These are phyloP conservation scores for Etheostoma nigrum DNA, from an alignment of 2,797 vertebrate genomes.

Conservation along the genomic window DNA sequence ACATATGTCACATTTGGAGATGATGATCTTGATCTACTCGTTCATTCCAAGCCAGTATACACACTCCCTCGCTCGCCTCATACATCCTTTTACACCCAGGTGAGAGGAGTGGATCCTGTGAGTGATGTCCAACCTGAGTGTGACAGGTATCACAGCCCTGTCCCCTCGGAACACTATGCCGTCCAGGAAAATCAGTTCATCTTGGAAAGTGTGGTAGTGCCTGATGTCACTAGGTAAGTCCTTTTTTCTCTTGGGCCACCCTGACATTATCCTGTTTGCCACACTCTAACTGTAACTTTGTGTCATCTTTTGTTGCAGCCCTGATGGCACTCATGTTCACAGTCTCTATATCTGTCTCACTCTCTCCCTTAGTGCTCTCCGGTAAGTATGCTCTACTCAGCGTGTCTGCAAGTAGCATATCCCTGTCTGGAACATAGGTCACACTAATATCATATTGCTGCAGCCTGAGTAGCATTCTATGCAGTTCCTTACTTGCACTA, in stretches of 20 bases:
- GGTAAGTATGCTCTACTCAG: slow-evolving; percentile 18
- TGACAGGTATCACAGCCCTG: no score
- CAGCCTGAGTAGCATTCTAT: slow-evolving; percentile 23
- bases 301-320: no score
- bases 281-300: no score
- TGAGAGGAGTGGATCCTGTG: no score
- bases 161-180: not conserved
- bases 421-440: slow-evolving; percentile 3
- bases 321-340: slow-evolving; percentile 6
- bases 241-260: no score
- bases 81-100: not conserved
- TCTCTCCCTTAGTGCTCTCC: not conserved
- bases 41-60: slow-evolving; percentile 12
- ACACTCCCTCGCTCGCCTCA: slow-evolving; percentile 8
- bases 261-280: no score
- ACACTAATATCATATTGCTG: slow-evolving; percentile 33
- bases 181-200: not conserved
- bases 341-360: slow-evolving; percentile 23
- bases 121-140: no score
- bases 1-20: not conserved
- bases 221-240: no score
- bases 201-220: no score
- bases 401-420: slow-evolving; percentile 30
- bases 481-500: slow-evolving; percentile 7
- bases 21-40: not conserved